Conservation (phyloP, 2,888 invertebrate species). For the Leptopilina myrica region DNA sequence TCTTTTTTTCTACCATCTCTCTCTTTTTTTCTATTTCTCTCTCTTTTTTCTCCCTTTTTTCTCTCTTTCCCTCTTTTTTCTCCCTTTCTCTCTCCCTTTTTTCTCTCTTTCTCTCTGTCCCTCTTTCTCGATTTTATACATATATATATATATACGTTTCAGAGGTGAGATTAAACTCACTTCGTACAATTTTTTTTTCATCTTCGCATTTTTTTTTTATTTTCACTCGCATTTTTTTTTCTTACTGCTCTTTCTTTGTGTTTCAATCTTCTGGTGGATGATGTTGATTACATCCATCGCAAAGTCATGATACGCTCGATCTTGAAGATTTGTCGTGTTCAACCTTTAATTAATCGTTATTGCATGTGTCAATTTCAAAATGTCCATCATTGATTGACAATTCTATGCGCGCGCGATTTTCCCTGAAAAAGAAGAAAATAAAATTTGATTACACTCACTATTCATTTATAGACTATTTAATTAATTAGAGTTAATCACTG, state of each 20-base stretch:
- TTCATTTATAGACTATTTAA: conserved; percentile 3
- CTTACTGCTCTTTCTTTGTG: neutral
- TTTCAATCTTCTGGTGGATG: neutral
- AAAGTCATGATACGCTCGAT: conserved; percentile 15
- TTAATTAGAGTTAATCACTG: conserved; percentile 29
- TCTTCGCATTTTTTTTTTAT: conserved; percentile 22
- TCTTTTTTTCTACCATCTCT: too few relatives aligned
- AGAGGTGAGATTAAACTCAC: conserved; percentile 46
- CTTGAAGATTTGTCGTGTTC: conserved; percentile 28
- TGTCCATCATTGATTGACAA: conserved; percentile 7
- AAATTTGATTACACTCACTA: neutral
- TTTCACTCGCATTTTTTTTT: conserved; percentile 2
- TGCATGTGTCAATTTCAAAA: conserved; percentile 5
- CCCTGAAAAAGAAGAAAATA: neutral
- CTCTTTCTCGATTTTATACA: conserved; percentile 37
- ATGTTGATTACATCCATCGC: neutral
- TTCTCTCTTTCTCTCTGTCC: too few relatives aligned
- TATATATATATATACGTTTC: conserved; percentile 47
- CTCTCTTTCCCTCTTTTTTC: too few relatives aligned
- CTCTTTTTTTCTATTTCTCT: too few relatives aligned
- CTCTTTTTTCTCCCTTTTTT: too few relatives aligned
- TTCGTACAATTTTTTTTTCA: conserved; percentile 30
- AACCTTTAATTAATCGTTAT: conserved; percentile 25
- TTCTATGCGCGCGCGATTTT: conserved; percentile 7
- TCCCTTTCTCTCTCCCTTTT: too few relatives aligned